phyloP scores from a whole-genome alignment of 2,113 vertebrate genomes.

The Stigmatopora argus region DNA sequence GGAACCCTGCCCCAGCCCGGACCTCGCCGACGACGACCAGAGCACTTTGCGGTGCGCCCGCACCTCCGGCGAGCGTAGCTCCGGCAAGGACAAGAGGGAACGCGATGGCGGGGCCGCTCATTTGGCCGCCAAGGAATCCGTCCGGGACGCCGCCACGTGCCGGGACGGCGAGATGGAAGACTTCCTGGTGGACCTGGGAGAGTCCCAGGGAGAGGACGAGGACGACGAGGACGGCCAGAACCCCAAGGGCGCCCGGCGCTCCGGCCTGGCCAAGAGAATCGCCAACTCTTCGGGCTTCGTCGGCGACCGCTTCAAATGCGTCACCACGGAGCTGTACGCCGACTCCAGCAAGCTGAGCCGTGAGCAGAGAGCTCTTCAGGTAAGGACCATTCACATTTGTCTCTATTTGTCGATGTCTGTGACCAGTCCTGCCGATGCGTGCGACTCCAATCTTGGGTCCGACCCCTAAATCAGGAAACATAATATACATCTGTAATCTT shows the following conservation, averaged over 20 bases:
- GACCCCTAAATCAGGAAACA: too few relatives aligned
- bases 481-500: too few relatives aligned
- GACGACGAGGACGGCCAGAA: conserved; percentile 58
- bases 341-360: conserved; percentile 97
- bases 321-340: conserved; percentile 94
- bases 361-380: conserved; percentile 95
- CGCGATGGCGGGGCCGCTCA: conserved; percentile 18
- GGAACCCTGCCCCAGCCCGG: conserved; percentile 45
- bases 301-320: conserved; percentile 96
- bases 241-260: conserved; percentile 75
- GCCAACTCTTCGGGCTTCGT: conserved; percentile 97
- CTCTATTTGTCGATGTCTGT: conserved; percentile 2
- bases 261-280: conserved; percentile 87
- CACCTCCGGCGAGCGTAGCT: conserved; percentile 62
- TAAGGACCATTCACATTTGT: conserved; percentile 68
- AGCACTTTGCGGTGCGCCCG: conserved; percentile 68
- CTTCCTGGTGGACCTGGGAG: conserved; percentile 61
- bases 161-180: conserved; percentile 53
- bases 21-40: conserved; percentile 58
- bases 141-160: conserved; percentile 18
- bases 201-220: conserved; percentile 65
- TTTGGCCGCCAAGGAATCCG: conserved; percentile 29
- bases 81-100: conserved; percentile 50
- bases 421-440: conserved; percentile 13
- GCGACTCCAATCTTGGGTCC: too few relatives aligned